These are phyloP conservation scores for Agrochola circellaris DNA, from an alignment of 2,888 invertebrate genomes.

Conservation along the genomic window DNA sequence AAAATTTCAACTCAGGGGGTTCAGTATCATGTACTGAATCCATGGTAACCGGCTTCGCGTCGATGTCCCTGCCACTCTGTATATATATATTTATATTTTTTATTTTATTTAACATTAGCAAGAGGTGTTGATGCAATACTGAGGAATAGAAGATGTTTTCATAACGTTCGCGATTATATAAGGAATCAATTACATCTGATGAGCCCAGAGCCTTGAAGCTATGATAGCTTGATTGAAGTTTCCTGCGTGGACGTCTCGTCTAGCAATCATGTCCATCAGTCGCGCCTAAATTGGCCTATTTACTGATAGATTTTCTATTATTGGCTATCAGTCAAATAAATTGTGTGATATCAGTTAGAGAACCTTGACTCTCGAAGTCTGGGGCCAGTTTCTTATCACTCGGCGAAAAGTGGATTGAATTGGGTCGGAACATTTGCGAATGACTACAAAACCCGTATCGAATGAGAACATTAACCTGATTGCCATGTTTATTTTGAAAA, in stretches of 20 bases:
- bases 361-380: slow-evolving; percentile 59
- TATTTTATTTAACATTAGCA: slow-evolving; percentile 22
- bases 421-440: slow-evolving; percentile 75
- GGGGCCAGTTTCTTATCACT: slow-evolving; percentile 66
- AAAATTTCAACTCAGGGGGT: too few relatives aligned
- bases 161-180: background rate
- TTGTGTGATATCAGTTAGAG: slow-evolving; percentile 58
- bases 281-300: slow-evolving; percentile 66
- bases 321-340: slow-evolving; percentile 65
- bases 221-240: slow-evolving; percentile 61
- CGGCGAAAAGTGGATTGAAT: slow-evolving; percentile 78
- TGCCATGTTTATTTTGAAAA: slow-evolving; percentile 66
- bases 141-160: slow-evolving; percentile 20
- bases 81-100: too few relatives aligned
- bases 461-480: slow-evolving; percentile 77
- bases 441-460: slow-evolving; percentile 75
- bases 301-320: slow-evolving; percentile 64
- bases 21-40: too few relatives aligned
- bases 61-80: too few relatives aligned
- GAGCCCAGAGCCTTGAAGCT: slow-evolving; percentile 58
- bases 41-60: too few relatives aligned
- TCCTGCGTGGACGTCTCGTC: slow-evolving; percentile 46
- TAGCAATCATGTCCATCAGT: slow-evolving; percentile 66
- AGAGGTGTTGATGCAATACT: slow-evolving; percentile 22
- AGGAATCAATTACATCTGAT: slow-evolving; percentile 44